Conservation (phyloP, 2,888 invertebrate species). For the Rhynchonema sp. region DNA sequence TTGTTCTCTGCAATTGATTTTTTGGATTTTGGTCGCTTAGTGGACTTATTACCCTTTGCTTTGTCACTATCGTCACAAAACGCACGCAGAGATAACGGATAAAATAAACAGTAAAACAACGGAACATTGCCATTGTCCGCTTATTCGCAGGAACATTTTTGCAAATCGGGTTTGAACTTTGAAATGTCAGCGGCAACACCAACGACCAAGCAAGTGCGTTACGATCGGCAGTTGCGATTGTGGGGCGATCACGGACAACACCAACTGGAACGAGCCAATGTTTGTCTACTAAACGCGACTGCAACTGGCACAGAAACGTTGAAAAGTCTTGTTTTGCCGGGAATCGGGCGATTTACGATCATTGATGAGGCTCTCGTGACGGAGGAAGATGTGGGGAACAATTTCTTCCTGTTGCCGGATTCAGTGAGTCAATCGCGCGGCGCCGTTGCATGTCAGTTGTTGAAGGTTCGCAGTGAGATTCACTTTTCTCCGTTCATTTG, state of each 20-base stretch:
- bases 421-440: constrained; percentile 45
- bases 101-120: too few relatives aligned
- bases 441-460: constrained; percentile 12
- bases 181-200: too few relatives aligned
- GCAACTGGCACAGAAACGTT: constrained; percentile 80
- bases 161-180: too few relatives aligned
- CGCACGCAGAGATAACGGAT: too few relatives aligned
- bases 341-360: constrained; percentile 34
- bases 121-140: too few relatives aligned
- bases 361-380: constrained; percentile 41
- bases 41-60: too few relatives aligned
- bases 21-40: too few relatives aligned
- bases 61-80: too few relatives aligned
- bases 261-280: constrained; percentile 41
- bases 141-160: too few relatives aligned
- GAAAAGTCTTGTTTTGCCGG: constrained; percentile 82
- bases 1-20: too few relatives aligned
- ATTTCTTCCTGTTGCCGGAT: constrained; percentile 72
- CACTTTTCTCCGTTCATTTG: neutral
- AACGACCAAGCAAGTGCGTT: constrained; percentile 26
- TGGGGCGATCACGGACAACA: constrained; percentile 96
- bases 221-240: constrained; percentile 59
- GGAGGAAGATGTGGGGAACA: constrained; percentile 78
- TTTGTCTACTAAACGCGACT: constrained; percentile 67
- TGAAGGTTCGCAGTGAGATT: constrained; percentile 25